A percentile compares a stretch with the other conserved stretches of the same genome.
Conservation (phyloP, 1,140 invertebrate species). For the Catajapyx aquilonaris region DNA sequence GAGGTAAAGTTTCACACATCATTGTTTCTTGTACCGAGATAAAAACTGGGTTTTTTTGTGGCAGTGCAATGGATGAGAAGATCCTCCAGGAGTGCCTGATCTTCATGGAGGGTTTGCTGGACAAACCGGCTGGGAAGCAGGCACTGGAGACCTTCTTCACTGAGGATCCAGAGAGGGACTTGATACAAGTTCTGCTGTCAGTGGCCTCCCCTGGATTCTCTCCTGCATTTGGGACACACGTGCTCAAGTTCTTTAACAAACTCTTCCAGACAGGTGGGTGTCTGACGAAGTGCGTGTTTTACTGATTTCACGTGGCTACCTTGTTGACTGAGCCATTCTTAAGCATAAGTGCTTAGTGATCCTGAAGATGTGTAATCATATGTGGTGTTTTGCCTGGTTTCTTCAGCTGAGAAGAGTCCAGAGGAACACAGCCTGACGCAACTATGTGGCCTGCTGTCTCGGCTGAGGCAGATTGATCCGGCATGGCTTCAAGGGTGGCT, state of each 20-base stretch:
- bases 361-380: conserved; percentile 4
- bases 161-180: conserved; percentile 29
- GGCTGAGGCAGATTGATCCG: conserved; percentile 38
- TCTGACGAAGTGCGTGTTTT: conserved; percentile 1
- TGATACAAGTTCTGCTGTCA: conserved; percentile 49
- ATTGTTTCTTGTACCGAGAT: conserved; percentile 15
- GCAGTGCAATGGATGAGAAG: conserved; percentile 36
- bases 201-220: conserved; percentile 42
- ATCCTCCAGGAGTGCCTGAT: conserved; percentile 45
- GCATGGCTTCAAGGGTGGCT: conserved; percentile 45
- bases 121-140: conserved; percentile 49
- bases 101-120: conserved; percentile 66
- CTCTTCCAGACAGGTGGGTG: conserved; percentile 44
- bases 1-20: conserved; percentile 13
- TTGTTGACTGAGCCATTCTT: neutral
- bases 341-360: conserved; percentile 2
- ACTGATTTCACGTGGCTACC: neutral
- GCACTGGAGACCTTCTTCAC: conserved; percentile 64
- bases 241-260: conserved; percentile 60
- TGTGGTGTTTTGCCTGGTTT: conserved; percentile 1
- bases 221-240: conserved; percentile 44
- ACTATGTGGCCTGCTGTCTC: conserved; percentile 41
- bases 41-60: conserved; percentile 13
- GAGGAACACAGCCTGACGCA: conserved; percentile 39
- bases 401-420: conserved; percentile 27